Conservation (phyloP, 2,797 vertebrate genomes). For the Callimico goeldii region DNA sequence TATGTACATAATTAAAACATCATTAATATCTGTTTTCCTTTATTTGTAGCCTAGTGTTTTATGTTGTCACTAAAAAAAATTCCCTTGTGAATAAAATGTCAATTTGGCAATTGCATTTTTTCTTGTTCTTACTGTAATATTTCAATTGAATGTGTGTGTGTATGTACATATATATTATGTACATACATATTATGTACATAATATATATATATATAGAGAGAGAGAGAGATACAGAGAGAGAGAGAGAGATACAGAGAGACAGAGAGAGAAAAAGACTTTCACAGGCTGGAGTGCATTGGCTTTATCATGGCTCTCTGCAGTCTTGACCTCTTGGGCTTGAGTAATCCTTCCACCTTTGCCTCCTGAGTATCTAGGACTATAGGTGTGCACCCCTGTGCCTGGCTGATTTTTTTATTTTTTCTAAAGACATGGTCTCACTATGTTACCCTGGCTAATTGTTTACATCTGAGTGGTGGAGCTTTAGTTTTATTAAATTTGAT, state of each 20-base stretch:
- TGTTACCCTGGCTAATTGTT: not conserved
- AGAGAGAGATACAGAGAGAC: too few relatives aligned
- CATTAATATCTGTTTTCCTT: not conserved
- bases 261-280: not conserved
- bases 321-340: not conserved
- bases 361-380: not conserved
- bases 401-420: not conserved
- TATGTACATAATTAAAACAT: not conserved
- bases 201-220: fast-evolving
- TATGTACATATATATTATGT: fast-evolving
- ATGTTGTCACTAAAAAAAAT: not conserved
- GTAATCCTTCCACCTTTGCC: not conserved
- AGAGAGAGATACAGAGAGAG: too few relatives aligned
- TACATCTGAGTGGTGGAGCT: not conserved
- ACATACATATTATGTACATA: too few relatives aligned
- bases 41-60: not conserved
- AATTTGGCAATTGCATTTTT: not conserved
- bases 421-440: not conserved
- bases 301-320: not conserved
- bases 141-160: not conserved
- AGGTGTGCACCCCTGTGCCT: not conserved
- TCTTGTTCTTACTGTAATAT: not conserved
- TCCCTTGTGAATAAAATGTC: not conserved
- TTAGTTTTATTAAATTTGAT: not conserved
- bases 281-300: not conserved